phyloP scores from a whole-genome alignment of 92 coral and sea anemone genomes.

The Heteractis magnifica region DNA sequence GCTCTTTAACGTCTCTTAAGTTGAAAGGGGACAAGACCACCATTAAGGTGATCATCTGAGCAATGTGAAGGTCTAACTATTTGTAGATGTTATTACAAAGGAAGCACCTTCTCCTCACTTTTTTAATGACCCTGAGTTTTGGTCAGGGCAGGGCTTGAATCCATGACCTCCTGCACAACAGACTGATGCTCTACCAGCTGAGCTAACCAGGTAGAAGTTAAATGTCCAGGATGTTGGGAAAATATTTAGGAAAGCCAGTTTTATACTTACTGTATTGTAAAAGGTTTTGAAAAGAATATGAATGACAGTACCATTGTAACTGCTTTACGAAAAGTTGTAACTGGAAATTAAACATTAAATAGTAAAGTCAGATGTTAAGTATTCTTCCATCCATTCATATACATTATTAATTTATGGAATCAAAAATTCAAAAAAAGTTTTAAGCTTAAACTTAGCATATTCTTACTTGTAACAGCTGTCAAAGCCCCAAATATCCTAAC shows the following conservation, averaged over 20 bases:
- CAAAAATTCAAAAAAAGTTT: too few relatives aligned
- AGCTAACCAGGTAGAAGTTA: background rate
- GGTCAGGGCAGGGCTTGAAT: too few relatives aligned
- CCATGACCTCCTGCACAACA: too few relatives aligned
- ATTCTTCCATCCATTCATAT: too few relatives aligned
- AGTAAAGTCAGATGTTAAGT: background rate
- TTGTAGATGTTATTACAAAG: too few relatives aligned
- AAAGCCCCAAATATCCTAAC: slow-evolving; percentile 91
- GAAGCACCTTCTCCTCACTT: too few relatives aligned
- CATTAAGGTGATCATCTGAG: too few relatives aligned
- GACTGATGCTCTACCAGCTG: background rate
- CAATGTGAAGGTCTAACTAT: too few relatives aligned
- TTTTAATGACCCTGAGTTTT: too few relatives aligned
- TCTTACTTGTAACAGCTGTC: slow-evolving; percentile 90
- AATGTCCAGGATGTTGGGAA: background rate
- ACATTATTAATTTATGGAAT: background rate
- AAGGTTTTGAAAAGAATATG: slow-evolving; percentile 92
- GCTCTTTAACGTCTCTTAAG: too few relatives aligned
- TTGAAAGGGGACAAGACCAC: too few relatives aligned
- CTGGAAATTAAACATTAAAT: slow-evolving; percentile 40
- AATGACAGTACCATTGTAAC: slow-evolving; percentile 93
- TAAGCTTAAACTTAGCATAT: background rate
- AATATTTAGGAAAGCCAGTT: background rate
- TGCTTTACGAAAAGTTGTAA: slow-evolving; percentile 96
- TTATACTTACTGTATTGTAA: slow-evolving; percentile 88